Evolutionary conservation across 2,888 invertebrate species (phyloP).

Genomic region (Caenorhabditis sp.): DNA sequence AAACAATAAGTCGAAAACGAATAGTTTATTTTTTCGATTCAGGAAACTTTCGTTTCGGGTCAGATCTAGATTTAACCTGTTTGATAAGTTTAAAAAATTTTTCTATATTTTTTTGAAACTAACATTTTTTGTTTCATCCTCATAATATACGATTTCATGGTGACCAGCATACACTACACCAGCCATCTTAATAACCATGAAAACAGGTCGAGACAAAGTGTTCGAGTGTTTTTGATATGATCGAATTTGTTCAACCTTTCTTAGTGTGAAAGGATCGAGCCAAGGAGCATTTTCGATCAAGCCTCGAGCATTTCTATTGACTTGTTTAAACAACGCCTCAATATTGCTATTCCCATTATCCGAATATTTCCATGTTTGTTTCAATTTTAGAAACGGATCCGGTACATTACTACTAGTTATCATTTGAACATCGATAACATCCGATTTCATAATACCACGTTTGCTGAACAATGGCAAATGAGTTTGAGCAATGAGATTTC

Average conservation of each 20-base stretch:
- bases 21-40: no score
- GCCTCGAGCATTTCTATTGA: slow-evolving; percentile 74
- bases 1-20: no score
- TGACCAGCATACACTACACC: slow-evolving; percentile 28
- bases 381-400: slow-evolving; percentile 31
- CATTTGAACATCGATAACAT: slow-evolving; percentile 82
- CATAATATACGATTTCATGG: slow-evolving; percentile 58
- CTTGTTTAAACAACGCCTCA: slow-evolving; percentile 33
- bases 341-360: slow-evolving; percentile 36
- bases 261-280: slow-evolving; percentile 92
- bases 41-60: no score
- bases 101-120: neutral
- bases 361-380: slow-evolving; percentile 35
- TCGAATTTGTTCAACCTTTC: slow-evolving; percentile 88
- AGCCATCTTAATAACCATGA: slow-evolving; percentile 52
- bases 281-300: slow-evolving; percentile 95
- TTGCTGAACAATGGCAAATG: slow-evolving; percentile 92
- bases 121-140: slow-evolving; percentile 39
- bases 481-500: slow-evolving; percentile 84
- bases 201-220: slow-evolving; percentile 41
- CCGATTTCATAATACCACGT: slow-evolving; percentile 84
- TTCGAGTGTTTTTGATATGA: slow-evolving; percentile 37
- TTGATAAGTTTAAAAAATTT: neutral
- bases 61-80: neutral
- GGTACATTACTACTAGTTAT: slow-evolving; percentile 15